phyloP scores from a whole-genome alignment of 2,888 invertebrate genomes.

The Germaria angustata region DNA sequence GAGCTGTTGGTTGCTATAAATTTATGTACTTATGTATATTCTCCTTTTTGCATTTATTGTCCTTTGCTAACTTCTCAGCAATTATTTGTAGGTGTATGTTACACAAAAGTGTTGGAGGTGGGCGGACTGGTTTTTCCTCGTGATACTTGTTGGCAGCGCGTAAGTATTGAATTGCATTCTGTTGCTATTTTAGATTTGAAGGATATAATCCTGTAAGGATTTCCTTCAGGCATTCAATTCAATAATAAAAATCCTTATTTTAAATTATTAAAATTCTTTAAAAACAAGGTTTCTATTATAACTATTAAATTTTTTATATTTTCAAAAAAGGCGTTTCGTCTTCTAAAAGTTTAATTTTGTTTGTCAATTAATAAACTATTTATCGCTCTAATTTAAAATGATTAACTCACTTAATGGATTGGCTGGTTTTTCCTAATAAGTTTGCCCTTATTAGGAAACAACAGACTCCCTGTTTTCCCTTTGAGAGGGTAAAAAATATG shows the following conservation, averaged over 20 bases:
- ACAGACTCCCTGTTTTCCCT: too few relatives aligned
- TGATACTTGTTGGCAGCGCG: not conserved
- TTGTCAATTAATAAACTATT: too few relatives aligned
- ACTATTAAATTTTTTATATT: too few relatives aligned
- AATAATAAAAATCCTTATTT: not conserved
- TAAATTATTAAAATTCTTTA: not conserved
- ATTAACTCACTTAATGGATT: too few relatives aligned
- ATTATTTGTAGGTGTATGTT: not conserved
- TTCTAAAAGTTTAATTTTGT: too few relatives aligned
- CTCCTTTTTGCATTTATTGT: not conserved
- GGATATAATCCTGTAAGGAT: not conserved
- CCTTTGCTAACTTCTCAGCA: conserved; percentile 13
- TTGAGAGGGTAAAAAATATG: too few relatives aligned
- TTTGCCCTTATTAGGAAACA: too few relatives aligned
- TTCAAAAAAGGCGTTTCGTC: too few relatives aligned
- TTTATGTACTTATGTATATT: conserved; percentile 7
- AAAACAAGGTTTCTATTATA: too few relatives aligned
- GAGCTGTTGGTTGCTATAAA: conserved; percentile 47
- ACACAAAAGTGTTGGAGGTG: not conserved
- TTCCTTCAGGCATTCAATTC: not conserved
- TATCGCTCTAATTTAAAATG: too few relatives aligned
- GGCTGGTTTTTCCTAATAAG: too few relatives aligned
- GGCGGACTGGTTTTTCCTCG: not conserved
- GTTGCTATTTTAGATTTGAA: not conserved
- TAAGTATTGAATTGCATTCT: not conserved